Conservation (phyloP, 2,888 invertebrate genomes). For the Oasisia sp. region DNA sequence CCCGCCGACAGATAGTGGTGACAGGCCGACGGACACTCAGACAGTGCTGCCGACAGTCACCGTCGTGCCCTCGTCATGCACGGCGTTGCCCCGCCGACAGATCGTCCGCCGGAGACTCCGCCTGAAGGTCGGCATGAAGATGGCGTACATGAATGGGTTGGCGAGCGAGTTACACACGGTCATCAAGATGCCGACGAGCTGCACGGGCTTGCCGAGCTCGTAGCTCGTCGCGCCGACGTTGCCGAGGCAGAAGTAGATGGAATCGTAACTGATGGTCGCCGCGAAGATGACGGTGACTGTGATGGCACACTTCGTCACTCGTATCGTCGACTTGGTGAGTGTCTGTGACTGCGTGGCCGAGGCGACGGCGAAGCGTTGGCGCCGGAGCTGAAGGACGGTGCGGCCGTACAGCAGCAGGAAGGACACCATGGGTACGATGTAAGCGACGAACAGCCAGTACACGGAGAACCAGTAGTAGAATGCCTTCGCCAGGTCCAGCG, state of each 20-base stretch:
- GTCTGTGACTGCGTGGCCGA: too few relatives aligned
- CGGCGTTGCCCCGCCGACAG: not conserved
- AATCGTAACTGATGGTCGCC: not conserved
- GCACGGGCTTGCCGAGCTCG: not conserved
- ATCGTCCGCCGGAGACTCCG: not conserved
- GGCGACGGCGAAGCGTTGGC: not conserved
- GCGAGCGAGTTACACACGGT: not conserved
- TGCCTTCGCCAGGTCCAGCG: not conserved
- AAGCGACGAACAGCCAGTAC: conserved; percentile 19
- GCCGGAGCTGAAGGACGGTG: not conserved
- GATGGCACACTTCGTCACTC: conserved; percentile 8
- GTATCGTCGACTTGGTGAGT: not conserved
- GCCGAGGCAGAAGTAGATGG: not conserved
- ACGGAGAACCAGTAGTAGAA: not conserved
- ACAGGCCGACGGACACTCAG: too few relatives aligned
- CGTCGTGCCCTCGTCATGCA: not conserved
- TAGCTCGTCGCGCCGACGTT: not conserved
- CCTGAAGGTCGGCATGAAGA: not conserved
- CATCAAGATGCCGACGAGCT: conserved; percentile 8
- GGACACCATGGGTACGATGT: not conserved
- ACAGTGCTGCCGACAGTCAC: too few relatives aligned
- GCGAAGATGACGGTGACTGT: not conserved
- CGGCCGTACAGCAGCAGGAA: not conserved
- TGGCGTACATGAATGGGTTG: conserved; percentile 20
- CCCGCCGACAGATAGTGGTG: not conserved